Conservation (phyloP, 2,113 vertebrate species). For the Chitala chitala region DNA sequence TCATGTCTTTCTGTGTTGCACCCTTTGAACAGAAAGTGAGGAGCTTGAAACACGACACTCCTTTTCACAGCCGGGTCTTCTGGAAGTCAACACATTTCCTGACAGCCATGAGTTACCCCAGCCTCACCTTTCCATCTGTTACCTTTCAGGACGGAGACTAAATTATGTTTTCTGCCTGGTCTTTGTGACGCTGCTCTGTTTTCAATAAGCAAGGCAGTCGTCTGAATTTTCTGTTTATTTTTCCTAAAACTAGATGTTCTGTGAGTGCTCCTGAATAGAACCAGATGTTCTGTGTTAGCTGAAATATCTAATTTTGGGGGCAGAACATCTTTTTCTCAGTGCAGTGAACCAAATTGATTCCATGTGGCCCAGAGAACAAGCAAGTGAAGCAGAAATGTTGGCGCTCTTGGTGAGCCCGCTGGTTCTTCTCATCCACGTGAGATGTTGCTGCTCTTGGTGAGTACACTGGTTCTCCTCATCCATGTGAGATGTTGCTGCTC, state of each 20-base stretch:
- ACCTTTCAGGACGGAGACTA: background rate
- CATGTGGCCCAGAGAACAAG: slow-evolving; percentile 18
- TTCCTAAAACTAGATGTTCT: slow-evolving; percentile 33
- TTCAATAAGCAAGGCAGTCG: slow-evolving; percentile 24
- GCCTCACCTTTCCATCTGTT: background rate
- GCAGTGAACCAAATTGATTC: slow-evolving; percentile 23
- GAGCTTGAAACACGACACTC: no score
- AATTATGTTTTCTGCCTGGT: slow-evolving; percentile 8
- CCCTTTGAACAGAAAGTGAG: no score
- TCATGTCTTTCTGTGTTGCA: no score
- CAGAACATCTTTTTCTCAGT: slow-evolving; percentile 20
- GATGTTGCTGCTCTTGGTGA: no score
- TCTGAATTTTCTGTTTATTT: slow-evolving; percentile 35
- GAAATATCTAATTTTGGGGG: slow-evolving; percentile 33
- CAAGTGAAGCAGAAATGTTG: no score
- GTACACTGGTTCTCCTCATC: no score
- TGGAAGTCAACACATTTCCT: background rate
- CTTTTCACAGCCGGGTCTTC: background rate
- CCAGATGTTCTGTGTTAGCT: slow-evolving; percentile 34
- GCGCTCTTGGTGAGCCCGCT: no score
- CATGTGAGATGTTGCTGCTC: no score
- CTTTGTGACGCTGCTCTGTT: slow-evolving; percentile 7
- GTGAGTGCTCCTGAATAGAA: slow-evolving; percentile 29
- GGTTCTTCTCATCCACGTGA: no score
- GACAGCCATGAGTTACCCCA: background rate